These are phyloP conservation scores for Marasmarcha lunaedactyla DNA, from an alignment of 2,888 invertebrate genomes.

Conservation along the genomic window DNA sequence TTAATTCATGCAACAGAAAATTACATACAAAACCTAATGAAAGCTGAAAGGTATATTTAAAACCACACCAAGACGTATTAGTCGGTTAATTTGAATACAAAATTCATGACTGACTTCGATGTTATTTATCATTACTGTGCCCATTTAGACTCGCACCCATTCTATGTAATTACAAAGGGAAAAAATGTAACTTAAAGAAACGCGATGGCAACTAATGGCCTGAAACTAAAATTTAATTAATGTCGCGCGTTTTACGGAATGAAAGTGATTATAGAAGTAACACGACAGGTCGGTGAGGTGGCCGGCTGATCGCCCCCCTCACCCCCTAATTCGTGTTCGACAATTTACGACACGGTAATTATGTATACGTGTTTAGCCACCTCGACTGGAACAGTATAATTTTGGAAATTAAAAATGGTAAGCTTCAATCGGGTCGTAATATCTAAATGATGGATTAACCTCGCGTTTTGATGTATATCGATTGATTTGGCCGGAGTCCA, in stretches of 20 bases:
- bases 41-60: constrained; percentile 37
- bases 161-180: constrained; percentile 58
- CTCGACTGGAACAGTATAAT: constrained; percentile 47
- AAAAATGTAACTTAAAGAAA: constrained; percentile 65
- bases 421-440: constrained; percentile 63
- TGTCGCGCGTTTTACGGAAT: constrained; percentile 68
- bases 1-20: constrained; percentile 16
- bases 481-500: constrained; percentile 68
- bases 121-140: constrained; percentile 64
- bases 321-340: constrained; percentile 41
- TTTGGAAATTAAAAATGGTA: constrained; percentile 69
- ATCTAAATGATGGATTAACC: constrained; percentile 69
- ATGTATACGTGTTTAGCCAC: constrained; percentile 56
- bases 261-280: constrained; percentile 68
- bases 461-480: constrained; percentile 66
- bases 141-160: constrained; percentile 62
- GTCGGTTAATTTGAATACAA: constrained; percentile 64
- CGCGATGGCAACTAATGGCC: constrained; percentile 66
- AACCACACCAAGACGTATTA: constrained; percentile 56
- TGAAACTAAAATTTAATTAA: constrained; percentile 72
- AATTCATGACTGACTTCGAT: constrained; percentile 60
- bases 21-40: constrained; percentile 39
- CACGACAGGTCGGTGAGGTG: constrained; percentile 49
- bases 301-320: constrained; percentile 20
- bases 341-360: constrained; percentile 62